Evolutionary conservation across 2,797 vertebrate species (phyloP).

Genomic region (Orientallactaga sibirica): DNA sequence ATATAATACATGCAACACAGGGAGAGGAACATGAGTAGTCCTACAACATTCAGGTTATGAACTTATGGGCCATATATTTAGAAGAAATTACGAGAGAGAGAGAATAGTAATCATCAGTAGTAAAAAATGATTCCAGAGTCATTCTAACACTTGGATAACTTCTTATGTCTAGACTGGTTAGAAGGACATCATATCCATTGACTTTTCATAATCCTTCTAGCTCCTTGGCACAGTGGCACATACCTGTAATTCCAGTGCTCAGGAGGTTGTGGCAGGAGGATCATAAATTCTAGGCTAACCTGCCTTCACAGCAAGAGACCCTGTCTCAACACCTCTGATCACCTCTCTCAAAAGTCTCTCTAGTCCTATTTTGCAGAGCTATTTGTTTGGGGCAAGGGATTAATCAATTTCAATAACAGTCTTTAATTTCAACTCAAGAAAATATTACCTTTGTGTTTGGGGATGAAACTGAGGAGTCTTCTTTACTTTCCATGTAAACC

Average conservation of each 20-base stretch:
- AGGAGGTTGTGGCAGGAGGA: too few species aligned
- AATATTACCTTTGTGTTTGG: not conserved
- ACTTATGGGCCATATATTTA: not conserved
- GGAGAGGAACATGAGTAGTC: not conserved
- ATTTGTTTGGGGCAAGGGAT: not conserved
- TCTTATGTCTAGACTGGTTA: not conserved
- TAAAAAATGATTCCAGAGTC: conserved; percentile 17
- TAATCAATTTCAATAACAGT: not conserved
- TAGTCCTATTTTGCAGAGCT: not conserved
- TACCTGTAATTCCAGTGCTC: not conserved
- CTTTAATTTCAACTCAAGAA: conserved; percentile 37
- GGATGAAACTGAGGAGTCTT: not conserved
- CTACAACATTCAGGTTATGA: not conserved
- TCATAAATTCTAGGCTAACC: not conserved
- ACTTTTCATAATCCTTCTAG: not conserved
- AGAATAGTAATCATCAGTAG: not conserved
- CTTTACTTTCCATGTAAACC: not conserved
- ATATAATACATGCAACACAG: not conserved
- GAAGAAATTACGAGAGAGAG: not conserved
- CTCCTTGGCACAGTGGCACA: not conserved
- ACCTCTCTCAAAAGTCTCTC: not conserved
- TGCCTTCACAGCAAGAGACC: not conserved
- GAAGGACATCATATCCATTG: not conserved
- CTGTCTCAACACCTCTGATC: not conserved
- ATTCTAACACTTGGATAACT: not conserved